Conservation (phyloP, 2,113 vertebrate species). For the Himantopus leucocephalus region DNA sequence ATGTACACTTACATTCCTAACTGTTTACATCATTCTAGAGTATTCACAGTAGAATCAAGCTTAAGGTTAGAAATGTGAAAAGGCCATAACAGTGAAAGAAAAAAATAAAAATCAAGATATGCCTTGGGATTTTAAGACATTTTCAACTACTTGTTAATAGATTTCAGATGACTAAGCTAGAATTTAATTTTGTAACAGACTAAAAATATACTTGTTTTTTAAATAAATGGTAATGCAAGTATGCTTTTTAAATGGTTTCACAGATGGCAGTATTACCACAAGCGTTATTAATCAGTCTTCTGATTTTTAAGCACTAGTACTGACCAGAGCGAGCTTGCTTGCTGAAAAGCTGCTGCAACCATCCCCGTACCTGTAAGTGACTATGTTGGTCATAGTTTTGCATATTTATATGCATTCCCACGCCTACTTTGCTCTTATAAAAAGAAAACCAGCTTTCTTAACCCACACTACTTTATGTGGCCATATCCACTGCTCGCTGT, state of each 20-base stretch:
- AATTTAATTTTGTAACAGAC: conserved; percentile 72
- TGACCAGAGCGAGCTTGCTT: conserved; percentile 28
- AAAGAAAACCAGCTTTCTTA: background rate
- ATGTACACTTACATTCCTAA: conserved; percentile 84
- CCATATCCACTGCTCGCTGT: conserved; percentile 61
- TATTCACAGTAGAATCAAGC: conserved; percentile 80
- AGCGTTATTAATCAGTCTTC: conserved; percentile 35
- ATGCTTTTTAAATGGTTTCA: conserved; percentile 46
- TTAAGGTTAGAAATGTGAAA: conserved; percentile 77
- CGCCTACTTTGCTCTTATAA: conserved; percentile 7
- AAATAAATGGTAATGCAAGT: conserved; percentile 64
- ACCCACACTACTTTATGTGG: conserved; percentile 29
- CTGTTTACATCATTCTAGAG: conserved; percentile 75
- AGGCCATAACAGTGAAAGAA: conserved; percentile 75
- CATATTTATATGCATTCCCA: conserved; percentile 1
- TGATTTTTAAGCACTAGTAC: conserved; percentile 33
- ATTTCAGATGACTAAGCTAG: conserved; percentile 65
- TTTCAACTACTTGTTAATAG: conserved; percentile 65
- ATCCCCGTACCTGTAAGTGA: background rate
- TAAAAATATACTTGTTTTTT: conserved; percentile 68
- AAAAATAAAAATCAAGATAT: conserved; percentile 62
- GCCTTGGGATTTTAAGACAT: conserved; percentile 60
- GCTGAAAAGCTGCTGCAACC: conserved; percentile 37
- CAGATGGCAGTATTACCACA: conserved; percentile 53
- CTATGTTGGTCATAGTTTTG: background rate